Evolutionary conservation across 2,797 vertebrate genomes (phyloP).

Genomic region (Poecilia gillii): DNA sequence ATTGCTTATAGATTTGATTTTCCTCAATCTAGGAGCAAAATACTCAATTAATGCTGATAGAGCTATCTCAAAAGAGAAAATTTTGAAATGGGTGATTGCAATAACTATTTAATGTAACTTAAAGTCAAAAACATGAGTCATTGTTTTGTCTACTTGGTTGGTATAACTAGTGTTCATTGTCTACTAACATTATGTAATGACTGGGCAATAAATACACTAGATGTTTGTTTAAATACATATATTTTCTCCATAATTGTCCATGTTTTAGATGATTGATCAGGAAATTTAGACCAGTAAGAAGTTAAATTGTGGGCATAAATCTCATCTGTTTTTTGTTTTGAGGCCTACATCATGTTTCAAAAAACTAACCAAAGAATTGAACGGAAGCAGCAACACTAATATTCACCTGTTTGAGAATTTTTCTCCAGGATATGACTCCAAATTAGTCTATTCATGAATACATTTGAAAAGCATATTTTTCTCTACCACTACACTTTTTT

Average conservation of each 20-base stretch:
- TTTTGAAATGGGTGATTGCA: conserved; percentile 6
- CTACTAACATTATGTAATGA: conserved; percentile 27
- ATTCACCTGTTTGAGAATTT: too few species aligned
- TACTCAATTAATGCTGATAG: conserved; percentile 16
- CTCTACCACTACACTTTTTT: too few species aligned
- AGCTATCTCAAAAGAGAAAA: conserved; percentile 22
- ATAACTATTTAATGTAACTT: conserved; percentile 23
- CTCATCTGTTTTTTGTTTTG: not conserved
- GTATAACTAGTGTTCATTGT: not conserved
- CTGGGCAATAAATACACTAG: not conserved
- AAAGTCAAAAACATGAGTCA: conserved; percentile 31
- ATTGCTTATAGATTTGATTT: not conserved
- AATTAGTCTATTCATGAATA: not conserved
- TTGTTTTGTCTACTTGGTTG: conserved; percentile 10
- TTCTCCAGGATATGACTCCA: too few species aligned
- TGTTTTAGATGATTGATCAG: not conserved
- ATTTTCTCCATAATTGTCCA: not conserved
- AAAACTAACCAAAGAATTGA: not conserved
- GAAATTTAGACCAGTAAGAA: not conserved
- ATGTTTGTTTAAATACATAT: not conserved
- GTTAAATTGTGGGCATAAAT: not conserved
- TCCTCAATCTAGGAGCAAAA: conserved; percentile 16
- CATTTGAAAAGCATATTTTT: too few species aligned
- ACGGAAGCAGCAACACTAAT: not conserved
- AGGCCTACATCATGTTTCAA: not conserved